phyloP scores from a whole-genome alignment of 2,797 vertebrate species.

The Lacerta agilis region DNA sequence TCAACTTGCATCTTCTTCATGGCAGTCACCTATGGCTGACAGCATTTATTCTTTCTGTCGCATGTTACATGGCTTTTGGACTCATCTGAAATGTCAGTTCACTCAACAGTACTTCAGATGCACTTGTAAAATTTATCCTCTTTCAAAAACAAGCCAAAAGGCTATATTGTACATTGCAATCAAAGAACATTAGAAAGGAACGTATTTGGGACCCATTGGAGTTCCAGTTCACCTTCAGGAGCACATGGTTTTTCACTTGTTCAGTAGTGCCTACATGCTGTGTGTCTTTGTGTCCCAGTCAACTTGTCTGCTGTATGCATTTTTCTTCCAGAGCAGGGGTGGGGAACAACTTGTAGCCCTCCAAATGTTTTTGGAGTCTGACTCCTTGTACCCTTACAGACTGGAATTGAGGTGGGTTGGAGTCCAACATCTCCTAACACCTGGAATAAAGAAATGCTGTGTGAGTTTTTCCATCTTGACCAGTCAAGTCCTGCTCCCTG shows the following conservation, averaged over 20 bases:
- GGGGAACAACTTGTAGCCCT: no score
- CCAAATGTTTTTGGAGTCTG: no score
- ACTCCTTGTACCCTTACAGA: no score
- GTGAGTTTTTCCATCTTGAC: neutral
- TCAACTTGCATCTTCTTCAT: slow-evolving; percentile 32
- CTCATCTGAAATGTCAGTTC: slow-evolving; percentile 33
- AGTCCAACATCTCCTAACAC: no score
- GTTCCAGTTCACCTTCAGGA: neutral
- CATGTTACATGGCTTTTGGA: slow-evolving; percentile 19
- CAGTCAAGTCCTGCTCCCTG: no score
- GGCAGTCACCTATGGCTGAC: slow-evolving; percentile 30
- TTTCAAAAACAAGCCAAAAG: neutral
- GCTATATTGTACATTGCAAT: neutral
- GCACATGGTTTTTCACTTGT: neutral
- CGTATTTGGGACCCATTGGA: neutral
- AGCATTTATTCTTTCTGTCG: slow-evolving; percentile 28
- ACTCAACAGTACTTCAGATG: slow-evolving; percentile 25
- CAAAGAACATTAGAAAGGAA: neutral
- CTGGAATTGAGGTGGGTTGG: no score
- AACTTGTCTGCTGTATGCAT: neutral
- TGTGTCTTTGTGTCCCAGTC: neutral
- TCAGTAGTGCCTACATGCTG: neutral
- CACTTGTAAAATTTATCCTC: slow-evolving; percentile 11
- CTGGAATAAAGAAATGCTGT: neutral
- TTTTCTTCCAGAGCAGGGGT: neutral